Conservation (phyloP, 1,140 invertebrate genomes). For the Papilio helenus region DNA sequence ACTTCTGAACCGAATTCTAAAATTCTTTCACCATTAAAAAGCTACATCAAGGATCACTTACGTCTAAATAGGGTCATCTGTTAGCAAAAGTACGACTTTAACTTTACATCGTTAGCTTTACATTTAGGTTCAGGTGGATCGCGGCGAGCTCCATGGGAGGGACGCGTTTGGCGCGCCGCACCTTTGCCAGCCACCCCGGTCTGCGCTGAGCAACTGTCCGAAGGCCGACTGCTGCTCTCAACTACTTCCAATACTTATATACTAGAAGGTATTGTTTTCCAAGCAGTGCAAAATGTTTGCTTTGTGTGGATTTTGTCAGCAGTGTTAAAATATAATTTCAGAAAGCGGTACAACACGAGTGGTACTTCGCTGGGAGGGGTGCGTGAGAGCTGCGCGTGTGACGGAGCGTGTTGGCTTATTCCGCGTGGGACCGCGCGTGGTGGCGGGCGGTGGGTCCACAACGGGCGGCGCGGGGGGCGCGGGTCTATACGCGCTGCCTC, state of each 20-base stretch:
- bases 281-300: neutral
- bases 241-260: constrained; percentile 78
- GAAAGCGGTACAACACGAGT: constrained; percentile 76
- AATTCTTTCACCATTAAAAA: no score
- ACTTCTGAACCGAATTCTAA: no score
- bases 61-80: neutral
- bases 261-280: constrained; percentile 62
- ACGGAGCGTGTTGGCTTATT: constrained; percentile 73
- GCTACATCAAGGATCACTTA: no score
- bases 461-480: constrained; percentile 72
- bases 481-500: constrained; percentile 72
- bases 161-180: constrained; percentile 70
- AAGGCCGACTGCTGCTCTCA: constrained; percentile 69
- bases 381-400: constrained; percentile 66
- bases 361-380: constrained; percentile 73
- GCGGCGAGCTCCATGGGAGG: constrained; percentile 74
- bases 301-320: neutral
- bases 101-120: neutral
- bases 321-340: constrained; percentile 42
- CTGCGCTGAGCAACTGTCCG: constrained; percentile 73
- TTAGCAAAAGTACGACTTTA: neutral
- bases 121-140: constrained; percentile 70
- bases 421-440: constrained; percentile 65
- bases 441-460: constrained; percentile 60
- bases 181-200: constrained; percentile 71